Evolutionary conservation across 2,888 invertebrate species (phyloP), one percentile per base, ranked within the genome.

Genomic region (Mycalesis mineus): DNA sequence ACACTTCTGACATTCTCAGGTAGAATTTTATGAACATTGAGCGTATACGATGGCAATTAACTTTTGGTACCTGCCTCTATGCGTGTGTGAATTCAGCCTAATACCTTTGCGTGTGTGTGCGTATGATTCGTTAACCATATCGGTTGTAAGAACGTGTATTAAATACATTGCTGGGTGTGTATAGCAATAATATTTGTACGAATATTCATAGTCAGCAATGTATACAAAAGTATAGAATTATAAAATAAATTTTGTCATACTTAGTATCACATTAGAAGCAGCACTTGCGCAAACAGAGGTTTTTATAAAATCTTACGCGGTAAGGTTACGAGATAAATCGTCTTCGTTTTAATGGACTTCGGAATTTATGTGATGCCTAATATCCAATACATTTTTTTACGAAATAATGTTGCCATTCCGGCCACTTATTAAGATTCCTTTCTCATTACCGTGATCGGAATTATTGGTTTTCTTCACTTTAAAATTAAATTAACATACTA

Each of bases 11-110:
- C 64, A 63, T 59, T 64, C 67, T 71, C 87, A 87, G 87, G 88
- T 86, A 88, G 82, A 82, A 74, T 72, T 72, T 74, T 75, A 80
- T 78, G 79, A 82, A 76, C 80, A 85, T 82, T 84, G 85, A 82
- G 85, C 85, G 22, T 42, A 88, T 85, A 88, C 84, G 82, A 84
- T 82, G 82, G 84, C 88, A 88, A 88, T 88, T 89, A 88, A 85
- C 86, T 80, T 82, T 78, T 72, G 79, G 80, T 88, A 88, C 87
- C 87, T 88, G 87, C 81, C 75, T 65, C 45, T 58, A 71, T 75
- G 70, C 73, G 66, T 75, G 77, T 78, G 78, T 72, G 72, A 62
- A 62, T 54, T 57, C 55, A 50, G 58, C 58, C 61, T 64, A 64
- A 62, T 60, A 55, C 57, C 53, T 50, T 31, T 55, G 53, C 37